Conservation (phyloP, 2,888 invertebrate genomes). For the Caenorhabditis macrosperma region DNA sequence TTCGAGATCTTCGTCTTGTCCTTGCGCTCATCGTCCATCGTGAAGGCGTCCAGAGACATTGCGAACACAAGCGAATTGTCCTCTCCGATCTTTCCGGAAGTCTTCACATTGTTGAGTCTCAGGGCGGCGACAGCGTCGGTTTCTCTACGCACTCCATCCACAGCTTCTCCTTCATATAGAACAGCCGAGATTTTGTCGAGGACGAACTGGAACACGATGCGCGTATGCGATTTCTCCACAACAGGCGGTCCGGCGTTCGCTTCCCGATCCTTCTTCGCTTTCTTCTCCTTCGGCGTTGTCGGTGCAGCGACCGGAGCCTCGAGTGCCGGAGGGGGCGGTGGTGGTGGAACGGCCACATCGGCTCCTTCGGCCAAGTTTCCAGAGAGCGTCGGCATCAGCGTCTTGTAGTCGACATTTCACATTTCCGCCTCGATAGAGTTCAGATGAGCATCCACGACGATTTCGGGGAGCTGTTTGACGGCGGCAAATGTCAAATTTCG, state of each 20-base stretch:
- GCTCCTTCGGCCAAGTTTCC: conserved; percentile 89
- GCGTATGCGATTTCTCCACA: conserved; percentile 54
- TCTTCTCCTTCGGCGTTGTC: conserved; percentile 38
- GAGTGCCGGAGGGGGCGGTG: conserved; percentile 42
- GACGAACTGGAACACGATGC: conserved; percentile 89
- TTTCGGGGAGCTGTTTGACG: conserved; percentile 85
- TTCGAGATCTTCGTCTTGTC: conserved; percentile 82
- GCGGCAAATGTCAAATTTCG: conserved; percentile 88
- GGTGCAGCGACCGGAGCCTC: conserved; percentile 4
- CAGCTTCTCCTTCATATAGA: conserved; percentile 84
- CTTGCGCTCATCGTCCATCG: conserved; percentile 89
- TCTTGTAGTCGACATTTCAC: conserved; percentile 88
- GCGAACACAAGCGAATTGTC: conserved; percentile 81
- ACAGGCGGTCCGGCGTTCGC: conserved; percentile 56
- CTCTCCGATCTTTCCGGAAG: conserved; percentile 71
- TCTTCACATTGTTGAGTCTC: conserved; percentile 68
- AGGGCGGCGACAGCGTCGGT: conserved; percentile 73
- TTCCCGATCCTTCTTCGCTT: conserved; percentile 57
- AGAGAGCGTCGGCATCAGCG: conserved; percentile 88
- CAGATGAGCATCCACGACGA: conserved; percentile 89
- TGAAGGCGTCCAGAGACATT: conserved; percentile 88
- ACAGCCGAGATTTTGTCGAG: conserved; percentile 90
- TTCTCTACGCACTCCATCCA: conserved; percentile 48
- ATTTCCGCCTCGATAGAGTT: conserved; percentile 84
- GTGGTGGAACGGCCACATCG: conserved; percentile 64